Evolutionary conservation across 2,113 vertebrate species (phyloP).

Genomic region (Passer montanus): DNA sequence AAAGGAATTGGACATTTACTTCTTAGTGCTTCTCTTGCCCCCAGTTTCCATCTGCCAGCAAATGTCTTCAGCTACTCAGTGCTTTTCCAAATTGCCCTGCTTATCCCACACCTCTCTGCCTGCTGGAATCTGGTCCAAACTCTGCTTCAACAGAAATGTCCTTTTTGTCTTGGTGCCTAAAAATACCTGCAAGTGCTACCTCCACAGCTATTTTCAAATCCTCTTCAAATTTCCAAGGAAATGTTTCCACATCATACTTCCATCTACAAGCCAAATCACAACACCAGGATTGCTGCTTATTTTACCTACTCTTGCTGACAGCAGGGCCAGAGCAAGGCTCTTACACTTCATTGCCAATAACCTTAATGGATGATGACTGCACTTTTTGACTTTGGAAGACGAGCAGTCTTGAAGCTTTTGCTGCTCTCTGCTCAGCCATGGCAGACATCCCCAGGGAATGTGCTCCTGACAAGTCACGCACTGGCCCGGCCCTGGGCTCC

Average conservation of each 20-base stretch:
- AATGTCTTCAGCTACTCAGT: neutral
- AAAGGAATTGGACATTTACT: neutral
- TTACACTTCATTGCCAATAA: neutral
- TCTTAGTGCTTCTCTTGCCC: neutral
- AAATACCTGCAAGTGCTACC: neutral
- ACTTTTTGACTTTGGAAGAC: neutral
- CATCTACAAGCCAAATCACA: neutral
- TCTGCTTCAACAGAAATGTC: neutral
- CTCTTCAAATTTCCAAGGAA: neutral
- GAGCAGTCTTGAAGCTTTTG: neutral
- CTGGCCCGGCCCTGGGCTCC: neutral
- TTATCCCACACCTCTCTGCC: neutral
- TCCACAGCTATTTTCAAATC: neutral
- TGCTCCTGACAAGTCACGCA: neutral
- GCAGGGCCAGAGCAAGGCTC: neutral
- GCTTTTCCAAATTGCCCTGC: neutral
- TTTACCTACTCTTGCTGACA: neutral
- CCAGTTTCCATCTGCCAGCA: neutral
- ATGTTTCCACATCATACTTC: neutral
- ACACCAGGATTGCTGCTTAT: neutral
- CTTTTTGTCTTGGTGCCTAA: neutral
- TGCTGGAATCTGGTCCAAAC: neutral
- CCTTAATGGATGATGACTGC: neutral
- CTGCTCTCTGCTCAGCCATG: neutral
- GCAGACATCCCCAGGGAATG: neutral